Evolutionary conservation across 2,113 vertebrate species (phyloP), one percentile per base, ranked within the genome.

Genomic region (Petroica traversi): DNA sequence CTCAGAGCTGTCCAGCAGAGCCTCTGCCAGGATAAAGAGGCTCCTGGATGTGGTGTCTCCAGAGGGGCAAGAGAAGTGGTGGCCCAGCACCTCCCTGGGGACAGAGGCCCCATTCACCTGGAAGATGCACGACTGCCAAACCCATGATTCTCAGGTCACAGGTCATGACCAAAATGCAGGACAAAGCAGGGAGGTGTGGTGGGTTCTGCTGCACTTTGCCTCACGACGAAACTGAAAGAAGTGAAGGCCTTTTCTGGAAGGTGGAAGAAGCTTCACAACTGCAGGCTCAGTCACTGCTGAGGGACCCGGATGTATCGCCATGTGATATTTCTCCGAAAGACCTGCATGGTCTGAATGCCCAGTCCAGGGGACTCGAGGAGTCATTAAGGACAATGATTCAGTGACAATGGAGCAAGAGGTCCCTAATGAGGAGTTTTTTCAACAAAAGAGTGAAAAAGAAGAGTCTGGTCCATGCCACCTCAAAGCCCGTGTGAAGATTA

Each of bases 341-440:
- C 2, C 7, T n/a, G n/a, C n/a, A n/a, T n/a, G n/a, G n/a, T n/a
- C n/a, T n/a, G n/a, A n/a, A n/a, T n/a, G n/a, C n/a, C n/a, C n/a
- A 18, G 7, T 15, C 29, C 63, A 66, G 25, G 33, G 12, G 5
- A 54, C 4, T 25, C 24, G 29, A 26, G 57, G 31, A 34, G 9
- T 17, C 12, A 3, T 41, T 24, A 7, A 38, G 28, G n/a, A 6
- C 3, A 51, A 31, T 7, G 11, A 3, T 9, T 46, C 38, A 36
- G 4, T 6, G 7, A 23, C 5, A 9, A 40, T 11, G 8, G 20
- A n/a, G 2, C 14, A 16, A 52, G 3, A 62, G 2, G 6, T 8
- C 72, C 22, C 20, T 59, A 24, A 62, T 2, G 1, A 61, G 3
- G 9, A 11, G 3, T 1, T 41, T 52, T 46, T 51, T 51, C 28